phyloP scores from a whole-genome alignment of 2,113 vertebrate genomes.

The Phylloscopus trochilus region DNA sequence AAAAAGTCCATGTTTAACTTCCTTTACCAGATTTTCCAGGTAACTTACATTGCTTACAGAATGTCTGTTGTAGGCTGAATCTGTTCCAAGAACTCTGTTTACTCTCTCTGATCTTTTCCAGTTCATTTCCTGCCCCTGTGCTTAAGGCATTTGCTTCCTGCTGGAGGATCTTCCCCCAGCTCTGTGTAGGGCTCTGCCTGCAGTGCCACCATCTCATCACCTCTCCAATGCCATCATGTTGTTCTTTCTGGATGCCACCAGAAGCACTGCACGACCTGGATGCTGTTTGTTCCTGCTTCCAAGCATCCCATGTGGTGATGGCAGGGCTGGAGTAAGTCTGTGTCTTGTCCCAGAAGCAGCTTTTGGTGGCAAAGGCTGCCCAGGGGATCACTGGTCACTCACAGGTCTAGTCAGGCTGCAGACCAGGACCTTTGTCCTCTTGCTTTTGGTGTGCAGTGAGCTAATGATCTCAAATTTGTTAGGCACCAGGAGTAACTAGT shows the following conservation, averaged over 20 bases:
- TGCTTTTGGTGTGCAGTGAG: background rate
- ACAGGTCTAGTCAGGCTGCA: background rate
- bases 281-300: background rate
- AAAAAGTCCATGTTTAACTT: background rate
- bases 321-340: background rate
- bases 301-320: rapidly evolving
- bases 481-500: background rate
- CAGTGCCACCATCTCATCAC: background rate
- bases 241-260: background rate
- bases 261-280: background rate
- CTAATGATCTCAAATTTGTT: rapidly evolving
- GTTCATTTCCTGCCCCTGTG: background rate
- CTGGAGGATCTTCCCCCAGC: background rate
- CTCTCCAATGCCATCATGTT: background rate
- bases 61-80: background rate
- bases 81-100: background rate
- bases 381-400: background rate
- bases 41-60: background rate
- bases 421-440: background rate
- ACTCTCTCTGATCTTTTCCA: background rate
- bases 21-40: background rate
- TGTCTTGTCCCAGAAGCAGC: background rate
- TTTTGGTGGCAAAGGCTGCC: background rate
- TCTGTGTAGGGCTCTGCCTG: background rate
- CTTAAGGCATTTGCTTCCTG: background rate